Conservation (phyloP, 2,888 invertebrate species). For the Clitarchus hookeri region DNA sequence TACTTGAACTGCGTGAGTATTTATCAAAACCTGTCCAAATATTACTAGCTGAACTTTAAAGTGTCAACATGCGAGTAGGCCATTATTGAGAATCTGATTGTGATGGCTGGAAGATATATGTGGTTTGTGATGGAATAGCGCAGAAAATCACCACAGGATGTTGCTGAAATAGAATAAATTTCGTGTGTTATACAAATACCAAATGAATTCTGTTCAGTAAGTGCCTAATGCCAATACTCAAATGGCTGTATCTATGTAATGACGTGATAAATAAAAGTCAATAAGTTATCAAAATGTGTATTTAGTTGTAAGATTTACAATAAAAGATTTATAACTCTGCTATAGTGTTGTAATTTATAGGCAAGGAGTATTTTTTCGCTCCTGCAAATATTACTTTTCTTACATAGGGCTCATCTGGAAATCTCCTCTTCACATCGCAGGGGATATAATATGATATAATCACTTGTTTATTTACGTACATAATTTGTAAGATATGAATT, state of each 20-base stretch:
- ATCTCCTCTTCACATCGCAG: too few relatives aligned
- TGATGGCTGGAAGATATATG: neutral
- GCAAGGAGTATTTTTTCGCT: too few relatives aligned
- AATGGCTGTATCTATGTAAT: neutral
- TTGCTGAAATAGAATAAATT: too few relatives aligned
- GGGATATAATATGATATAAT: too few relatives aligned
- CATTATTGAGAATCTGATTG: neutral
- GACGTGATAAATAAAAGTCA: neutral
- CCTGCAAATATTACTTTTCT: too few relatives aligned
- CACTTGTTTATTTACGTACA: too few relatives aligned
- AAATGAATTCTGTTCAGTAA: neutral
- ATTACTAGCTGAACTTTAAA: constrained; percentile 5
- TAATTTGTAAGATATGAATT: too few relatives aligned
- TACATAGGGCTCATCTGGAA: too few relatives aligned
- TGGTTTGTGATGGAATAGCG: neutral
- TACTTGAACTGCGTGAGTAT: constrained; percentile 1
- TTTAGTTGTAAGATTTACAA: neutral
- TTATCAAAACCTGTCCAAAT: neutral
- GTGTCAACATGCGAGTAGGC: neutral
- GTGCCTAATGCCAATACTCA: neutral
- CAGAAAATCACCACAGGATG: neutral
- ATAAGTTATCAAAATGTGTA: neutral
- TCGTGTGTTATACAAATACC: neutral
- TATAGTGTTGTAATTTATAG: too few relatives aligned
- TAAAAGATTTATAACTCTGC: too few relatives aligned